Base-by-base conservation (phyloP, 2,113 vertebrate species). In the Acrocephalus kingi region DNA sequence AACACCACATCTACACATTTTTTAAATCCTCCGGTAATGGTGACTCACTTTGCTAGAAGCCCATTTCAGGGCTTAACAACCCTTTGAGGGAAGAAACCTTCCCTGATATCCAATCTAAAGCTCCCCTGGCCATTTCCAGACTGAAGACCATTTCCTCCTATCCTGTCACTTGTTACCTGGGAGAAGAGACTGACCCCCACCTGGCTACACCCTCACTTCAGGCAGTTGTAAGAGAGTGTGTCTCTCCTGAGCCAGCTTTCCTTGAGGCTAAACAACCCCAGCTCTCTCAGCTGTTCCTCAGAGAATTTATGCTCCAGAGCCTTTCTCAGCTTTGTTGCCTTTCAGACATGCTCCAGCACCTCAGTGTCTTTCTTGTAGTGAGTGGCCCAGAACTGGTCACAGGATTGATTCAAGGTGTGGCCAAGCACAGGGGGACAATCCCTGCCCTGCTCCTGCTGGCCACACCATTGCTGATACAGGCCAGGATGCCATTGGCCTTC, bases 361-460 rank as follows among this genome's bases (percentile, higher is more conserved):
- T 48, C 71, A 27, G 2, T 30, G 24, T 8, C 20, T 4, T 45
- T 11, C 28, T 39, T 12, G 5, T 5, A 48, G 39, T 15, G 54
- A 54, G 20, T 16, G n/a, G 16, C 46, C 39, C 78, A 75, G 39
- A 54, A 48, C 20, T 41, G 78, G 6, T 10, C 46, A 59, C 9
- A 54, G 46, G 19, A 39, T 7, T 37, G 31, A 45, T 54, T 35
- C 9, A 9, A 41, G 20, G 24, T 19, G 9, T 46, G n/a, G 16
- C n/a, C 0, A 1, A 75, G 39, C 6, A 30, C 28, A 41, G 46
- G 24, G 24, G 33, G 0, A n/a, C 46, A 61, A 22, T 41, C 54
- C 0, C 39, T 75, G 54, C 8, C n/a, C 69, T 61, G 46, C 0
- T n/a, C 24, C 69, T 68, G 46, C 39, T 75, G 62, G 28, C 39